Base-by-base conservation (phyloP, 2,113 vertebrate species). In the Sarotherodon lohbergeri region DNA sequence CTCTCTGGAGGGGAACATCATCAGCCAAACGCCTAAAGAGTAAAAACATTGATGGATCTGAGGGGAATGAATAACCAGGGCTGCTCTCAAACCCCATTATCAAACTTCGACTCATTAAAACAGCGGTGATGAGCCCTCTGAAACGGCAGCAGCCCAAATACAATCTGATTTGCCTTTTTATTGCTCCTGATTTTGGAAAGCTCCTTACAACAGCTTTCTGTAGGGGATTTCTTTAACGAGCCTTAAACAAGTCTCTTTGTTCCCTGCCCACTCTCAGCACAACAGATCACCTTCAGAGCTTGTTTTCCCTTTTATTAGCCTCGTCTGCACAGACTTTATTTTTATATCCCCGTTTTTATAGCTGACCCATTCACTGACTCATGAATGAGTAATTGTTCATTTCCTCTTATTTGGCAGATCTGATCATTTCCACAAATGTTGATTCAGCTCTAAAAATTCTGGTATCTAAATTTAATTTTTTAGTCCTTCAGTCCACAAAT, bases 221-320 rank as follows among this genome's bases (percentile, higher is more conserved):
- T 13, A 5, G 50, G 81, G 39, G 46, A 46, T 85, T 83, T 68
- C 82, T 87, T 84, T 81, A 50, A 76, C 19, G 32, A 83, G 71
- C 57, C 24, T 36, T 80, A 82, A 86, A 84, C 88, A 85, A 82
- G 88, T 52, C 61, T 7, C 86, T 34, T 82, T 85, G 71, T 86
- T 87, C 46, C 22, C 34, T 36, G 55, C 81, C 80, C 80, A 1
- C 39, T 80, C 39, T 8, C 56, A 3, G 29, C 5, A 0, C 48
- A n/a, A 16, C 39, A 34, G 63, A 89, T 85, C 91, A 80, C 59
- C 54, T 9, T 3, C 39, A 56, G 46, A 63, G 57, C 68, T 85
- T 24, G 29, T 79, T 4, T 6, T 9, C 1, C 22, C 4, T 81
- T 55, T 89, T 1, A 54, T 39, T 8, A 6, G 14, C 46, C 8